Evolutionary conservation across 1,140 invertebrate species (phyloP).

Genomic region (Euwallacea fornicatus): DNA sequence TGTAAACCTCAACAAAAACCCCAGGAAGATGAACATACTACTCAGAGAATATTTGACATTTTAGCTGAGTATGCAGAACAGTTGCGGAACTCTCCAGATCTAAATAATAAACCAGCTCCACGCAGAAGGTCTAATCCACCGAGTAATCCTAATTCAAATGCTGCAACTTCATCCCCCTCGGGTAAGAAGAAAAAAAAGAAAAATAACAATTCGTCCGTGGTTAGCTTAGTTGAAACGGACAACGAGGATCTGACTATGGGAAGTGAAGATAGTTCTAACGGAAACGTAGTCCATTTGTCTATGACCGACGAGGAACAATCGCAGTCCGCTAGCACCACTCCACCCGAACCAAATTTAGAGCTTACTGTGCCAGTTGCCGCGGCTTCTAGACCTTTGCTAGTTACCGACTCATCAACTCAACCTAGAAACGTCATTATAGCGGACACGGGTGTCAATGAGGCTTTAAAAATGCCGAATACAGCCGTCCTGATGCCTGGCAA

Average conservation of each 20-base stretch:
- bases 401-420: slow-evolving; percentile 44
- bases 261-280: slow-evolving; percentile 71
- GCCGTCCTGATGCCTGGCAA: slow-evolving; percentile 69
- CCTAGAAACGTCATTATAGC: slow-evolving; percentile 62
- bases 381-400: slow-evolving; percentile 44
- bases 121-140: slow-evolving; percentile 72
- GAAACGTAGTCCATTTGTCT: slow-evolving; percentile 62
- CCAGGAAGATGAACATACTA: slow-evolving; percentile 79
- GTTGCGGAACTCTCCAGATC: slow-evolving; percentile 74
- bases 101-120: slow-evolving; percentile 79
- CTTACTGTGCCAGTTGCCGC: slow-evolving; percentile 37
- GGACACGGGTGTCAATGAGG: slow-evolving; percentile 58
- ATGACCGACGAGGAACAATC: slow-evolving; percentile 54
- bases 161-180: slow-evolving; percentile 64
- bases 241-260: slow-evolving; percentile 69
- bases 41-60: slow-evolving; percentile 78
- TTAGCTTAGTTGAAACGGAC: slow-evolving; percentile 53
- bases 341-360: slow-evolving; percentile 48
- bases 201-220: slow-evolving; percentile 1
- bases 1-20: slow-evolving; percentile 73
- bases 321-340: slow-evolving; percentile 43
- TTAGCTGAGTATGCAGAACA: slow-evolving; percentile 80
- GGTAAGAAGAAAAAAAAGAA: slow-evolving; percentile 53
- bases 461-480: slow-evolving; percentile 60
- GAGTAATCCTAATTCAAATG: slow-evolving; percentile 67